These are phyloP conservation scores for Percopsis transmontana DNA, from an alignment of 2,113 vertebrate species.

Conservation along the genomic window DNA sequence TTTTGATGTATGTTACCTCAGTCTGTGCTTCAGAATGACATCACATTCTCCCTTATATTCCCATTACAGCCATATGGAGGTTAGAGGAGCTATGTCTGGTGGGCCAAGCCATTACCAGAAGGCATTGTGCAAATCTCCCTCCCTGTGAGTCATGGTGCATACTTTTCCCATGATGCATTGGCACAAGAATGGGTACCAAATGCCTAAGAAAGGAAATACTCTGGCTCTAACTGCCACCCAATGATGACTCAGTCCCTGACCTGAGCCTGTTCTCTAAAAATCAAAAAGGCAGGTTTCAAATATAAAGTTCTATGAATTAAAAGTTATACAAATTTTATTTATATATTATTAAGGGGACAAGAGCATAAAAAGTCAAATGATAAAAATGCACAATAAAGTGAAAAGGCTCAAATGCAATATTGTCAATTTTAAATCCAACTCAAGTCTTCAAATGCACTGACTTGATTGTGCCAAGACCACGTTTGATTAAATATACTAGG, in stretches of 20 bases:
- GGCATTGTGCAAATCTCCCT: constrained; percentile 47
- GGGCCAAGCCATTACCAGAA: constrained; percentile 40
- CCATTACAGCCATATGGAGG: constrained; percentile 34
- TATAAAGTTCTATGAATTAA: background rate
- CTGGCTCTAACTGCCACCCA: background rate
- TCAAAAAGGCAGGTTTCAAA: background rate
- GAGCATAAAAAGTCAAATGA: no score
- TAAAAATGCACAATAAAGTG: no score
- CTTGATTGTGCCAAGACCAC: no score
- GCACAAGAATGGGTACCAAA: constrained; percentile 43
- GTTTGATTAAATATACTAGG: no score
- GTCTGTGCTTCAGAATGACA: background rate
- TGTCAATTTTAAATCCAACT: no score
- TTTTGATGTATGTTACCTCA: background rate
- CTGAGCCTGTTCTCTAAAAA: background rate
- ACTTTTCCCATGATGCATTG: constrained; percentile 50
- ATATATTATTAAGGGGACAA: no score
- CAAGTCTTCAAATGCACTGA: no score
- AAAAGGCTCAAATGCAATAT: no score
- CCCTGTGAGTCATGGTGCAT: constrained; percentile 61
- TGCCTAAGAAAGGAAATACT: constrained; percentile 38
- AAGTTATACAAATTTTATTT: background rate
- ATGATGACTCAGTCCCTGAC: constrained; percentile 6
- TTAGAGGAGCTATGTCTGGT: constrained; percentile 47
- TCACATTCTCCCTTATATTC: constrained; percentile 4